Base-by-base conservation (phyloP, 2,888 invertebrate genomes). In the Drosophila infuscata region DNA sequence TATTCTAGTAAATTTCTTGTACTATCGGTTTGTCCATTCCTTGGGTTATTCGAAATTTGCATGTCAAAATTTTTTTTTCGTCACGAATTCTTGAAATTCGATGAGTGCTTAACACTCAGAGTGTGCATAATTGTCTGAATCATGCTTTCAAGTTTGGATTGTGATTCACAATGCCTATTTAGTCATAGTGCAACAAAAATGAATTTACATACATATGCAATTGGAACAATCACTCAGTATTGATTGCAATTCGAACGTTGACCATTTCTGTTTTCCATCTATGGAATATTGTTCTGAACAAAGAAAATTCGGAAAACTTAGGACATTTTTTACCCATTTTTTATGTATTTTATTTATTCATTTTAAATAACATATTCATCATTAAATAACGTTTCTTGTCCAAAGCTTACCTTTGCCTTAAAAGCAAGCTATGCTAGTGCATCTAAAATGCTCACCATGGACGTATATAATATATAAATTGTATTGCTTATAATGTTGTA, bases 121-220 rank as follows among this genome's bases (percentile, higher is more conserved):
- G 17, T 33, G 11, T 41, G 53, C 25, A 52, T 52, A 52, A 52
- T 49, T 41, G 15, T 48, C 53, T 74, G 74, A 74, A 49, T 74
- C 69, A 67, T 41, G 38, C 38, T 11, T 32, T 12, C n/a, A 7
- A 32, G 7, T 20, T 35, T 8, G 15, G 20, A 25, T n/a, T 29
- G 12, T 68, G 68, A 66, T 48, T 68, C 67, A 68, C 17, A 20
- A 67, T 48, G 52, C 30, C 48, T 38, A 54, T 35, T 71, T 52
- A 58, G 66, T 60, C 59, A 54, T 25, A 33, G 6, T 54, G 56
- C 29, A 17, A 49, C 17, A n/a, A 20, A 33, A 64, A 20, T 29
- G 17, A 33, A 46, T 48, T 35, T n/a, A n/a, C 41, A 38, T n/a
- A 29, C 25, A 54, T 11, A 20, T 29, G 8, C 33, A 67, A 33